A percentile compares a stretch with the other conserved stretches of the same genome.
These are phyloP conservation scores for Nymphicus hollandicus DNA, from an alignment of 2,113 vertebrate genomes.

Conservation along the genomic window DNA sequence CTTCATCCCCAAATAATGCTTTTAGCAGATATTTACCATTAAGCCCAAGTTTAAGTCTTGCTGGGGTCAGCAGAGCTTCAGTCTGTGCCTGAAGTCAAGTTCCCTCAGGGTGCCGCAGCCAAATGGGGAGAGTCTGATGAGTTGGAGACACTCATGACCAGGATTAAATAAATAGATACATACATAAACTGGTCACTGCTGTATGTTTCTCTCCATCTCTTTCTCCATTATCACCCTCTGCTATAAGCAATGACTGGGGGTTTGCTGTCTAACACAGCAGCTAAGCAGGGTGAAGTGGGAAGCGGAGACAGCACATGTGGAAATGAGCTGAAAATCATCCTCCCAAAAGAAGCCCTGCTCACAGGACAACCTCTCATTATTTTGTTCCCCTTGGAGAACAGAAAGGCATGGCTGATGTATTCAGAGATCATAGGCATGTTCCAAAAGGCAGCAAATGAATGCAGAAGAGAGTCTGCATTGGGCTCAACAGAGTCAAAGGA, in stretches of 20 bases:
- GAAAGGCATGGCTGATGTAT: background rate
- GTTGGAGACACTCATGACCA: background rate
- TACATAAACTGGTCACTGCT: background rate
- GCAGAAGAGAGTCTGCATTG: background rate
- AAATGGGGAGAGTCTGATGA: background rate
- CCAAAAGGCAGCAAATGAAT: background rate
- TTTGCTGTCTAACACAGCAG: background rate
- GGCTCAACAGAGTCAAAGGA: background rate
- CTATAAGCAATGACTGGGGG: background rate
- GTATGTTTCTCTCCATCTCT: background rate
- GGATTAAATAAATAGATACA: background rate
- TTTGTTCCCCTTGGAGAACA: conserved; percentile 18
- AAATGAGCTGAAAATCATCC: background rate
- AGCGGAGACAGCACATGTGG: accelerated
- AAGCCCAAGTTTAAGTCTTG: background rate
- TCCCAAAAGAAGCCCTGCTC: background rate
- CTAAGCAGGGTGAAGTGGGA: background rate
- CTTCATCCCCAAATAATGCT: background rate
- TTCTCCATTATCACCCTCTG: background rate
- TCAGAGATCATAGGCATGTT: background rate
- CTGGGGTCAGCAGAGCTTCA: background rate
- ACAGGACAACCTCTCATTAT: conserved; percentile 41
- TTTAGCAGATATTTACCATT: background rate
- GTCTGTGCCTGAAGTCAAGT: background rate
- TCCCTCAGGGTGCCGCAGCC: background rate